Base-by-base conservation (phyloP, 2,888 invertebrate species). In the Agrotis segetum region DNA sequence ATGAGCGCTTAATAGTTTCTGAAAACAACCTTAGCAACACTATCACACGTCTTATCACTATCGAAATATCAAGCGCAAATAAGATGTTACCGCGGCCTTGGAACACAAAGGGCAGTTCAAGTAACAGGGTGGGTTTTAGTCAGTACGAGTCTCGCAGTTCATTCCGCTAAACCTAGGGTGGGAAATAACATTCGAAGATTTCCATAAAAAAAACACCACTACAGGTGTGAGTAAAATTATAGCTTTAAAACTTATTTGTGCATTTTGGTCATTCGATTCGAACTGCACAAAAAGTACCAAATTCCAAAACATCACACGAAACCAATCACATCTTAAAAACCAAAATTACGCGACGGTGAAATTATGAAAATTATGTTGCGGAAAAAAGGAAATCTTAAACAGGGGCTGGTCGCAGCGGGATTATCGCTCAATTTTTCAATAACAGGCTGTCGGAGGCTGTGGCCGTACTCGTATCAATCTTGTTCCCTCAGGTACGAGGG, bases 351-450 rank as follows among this genome's bases (percentile, higher is more conserved):
- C 34, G n/a, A 59, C 14, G 13, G 58, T 40, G 40, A 59, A 67
- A 78, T 69, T 55, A 63, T 74, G 46, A 74, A 78, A 72, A 70
- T 69, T 60, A 19, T 65, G 47, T 52, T 68, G 58, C 53, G 58
- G 65, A 63, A 71, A 83, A 68, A 84, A 76, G 86, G 88, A 90
- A 93, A 90, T 90, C 91, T 92, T 91, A 90, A 92, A 92, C 89
- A 92, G 88, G 88, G 87, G 58, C 68, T 81, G 85, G 87, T 74
- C 90, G 89, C 89, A 78, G 83, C 78, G 92, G 92, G 93, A 93
- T 94, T 95, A 95, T 94, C 93, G 90, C 91, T 94, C 93, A 95
- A 94, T 95, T 95, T 95, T 95, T 94, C 95, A 94, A 94, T 95
- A 95, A 94, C 90, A 92, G 91, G 87, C 93, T 93, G 94, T 94